Evolutionary conservation across 2,888 invertebrate genomes (phyloP).

Genomic region (Erebia epiphron): DNA sequence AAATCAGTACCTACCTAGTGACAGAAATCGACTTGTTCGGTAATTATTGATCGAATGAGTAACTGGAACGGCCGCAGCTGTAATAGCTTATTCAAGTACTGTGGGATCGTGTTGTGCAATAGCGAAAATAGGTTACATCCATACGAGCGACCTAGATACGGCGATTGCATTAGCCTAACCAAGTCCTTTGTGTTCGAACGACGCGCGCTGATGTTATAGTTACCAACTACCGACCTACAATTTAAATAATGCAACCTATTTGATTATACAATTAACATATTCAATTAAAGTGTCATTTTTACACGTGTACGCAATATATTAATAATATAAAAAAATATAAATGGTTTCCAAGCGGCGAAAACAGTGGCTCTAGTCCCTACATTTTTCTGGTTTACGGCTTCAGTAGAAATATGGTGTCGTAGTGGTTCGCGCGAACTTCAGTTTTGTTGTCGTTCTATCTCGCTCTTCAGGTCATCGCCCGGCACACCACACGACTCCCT

Average conservation of each 20-base stretch:
- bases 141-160: conserved; percentile 60
- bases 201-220: conserved; percentile 17
- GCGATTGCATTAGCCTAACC: conserved; percentile 49
- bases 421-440: conserved; percentile 72
- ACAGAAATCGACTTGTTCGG: conserved; percentile 38
- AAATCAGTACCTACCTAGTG: conserved; percentile 3
- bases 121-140: conserved; percentile 66
- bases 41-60: conserved; percentile 59
- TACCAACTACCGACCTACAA: conserved; percentile 27
- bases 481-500: conserved; percentile 67
- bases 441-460: conserved; percentile 79
- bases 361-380: neutral
- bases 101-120: conserved; percentile 63
- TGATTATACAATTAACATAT: conserved; percentile 17
- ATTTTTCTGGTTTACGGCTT: conserved; percentile 20
- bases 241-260: conserved; percentile 31
- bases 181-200: conserved; percentile 53
- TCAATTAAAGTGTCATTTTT: neutral
- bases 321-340: neutral
- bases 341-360: neutral
- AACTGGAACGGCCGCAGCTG: conserved; percentile 52
- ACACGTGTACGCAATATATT: neutral
- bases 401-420: conserved; percentile 30
- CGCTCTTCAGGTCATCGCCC: conserved; percentile 78
- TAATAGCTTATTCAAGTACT: conserved; percentile 56